Evolutionary conservation across 2,113 vertebrate genomes (phyloP).

Genomic region (Gymnocephalus cernua): DNA sequence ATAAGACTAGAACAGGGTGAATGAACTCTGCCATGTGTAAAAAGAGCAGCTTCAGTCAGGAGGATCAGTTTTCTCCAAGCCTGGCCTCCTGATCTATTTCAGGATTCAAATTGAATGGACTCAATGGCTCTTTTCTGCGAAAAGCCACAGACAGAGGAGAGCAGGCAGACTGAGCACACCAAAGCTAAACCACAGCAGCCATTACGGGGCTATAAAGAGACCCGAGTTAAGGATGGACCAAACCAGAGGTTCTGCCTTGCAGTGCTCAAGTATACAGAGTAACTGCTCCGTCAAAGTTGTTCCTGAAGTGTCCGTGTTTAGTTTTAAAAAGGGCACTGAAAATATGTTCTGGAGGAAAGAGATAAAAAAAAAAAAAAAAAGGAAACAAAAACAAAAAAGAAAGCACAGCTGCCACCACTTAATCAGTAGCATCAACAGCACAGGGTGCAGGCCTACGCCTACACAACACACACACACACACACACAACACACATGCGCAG

Average conservation of each 20-base stretch:
- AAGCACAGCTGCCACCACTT: conserved; percentile 56
- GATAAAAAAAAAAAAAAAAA: conserved; percentile 27
- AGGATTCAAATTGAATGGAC: conserved; percentile 64
- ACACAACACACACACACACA: neutral
- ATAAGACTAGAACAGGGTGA: conserved; percentile 11
- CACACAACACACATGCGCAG: neutral
- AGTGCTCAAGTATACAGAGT: neutral
- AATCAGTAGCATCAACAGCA: conserved; percentile 53
- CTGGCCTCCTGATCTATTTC: conserved; percentile 68
- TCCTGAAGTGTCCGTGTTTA: neutral
- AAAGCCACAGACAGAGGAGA: conserved; percentile 65
- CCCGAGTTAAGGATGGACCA: neutral
- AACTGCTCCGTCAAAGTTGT: conserved; percentile 4
- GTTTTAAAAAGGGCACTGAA: neutral
- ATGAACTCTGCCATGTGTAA: conserved; percentile 33
- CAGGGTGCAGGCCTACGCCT: conserved; percentile 6
- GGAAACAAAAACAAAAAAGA: conserved; percentile 46
- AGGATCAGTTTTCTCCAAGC: conserved; percentile 46
- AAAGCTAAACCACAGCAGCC: conserved; percentile 67
- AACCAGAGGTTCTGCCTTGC: conserved; percentile 16
- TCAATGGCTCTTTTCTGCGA: conserved; percentile 58
- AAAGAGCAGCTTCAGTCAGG: conserved; percentile 35
- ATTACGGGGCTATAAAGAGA: conserved; percentile 65
- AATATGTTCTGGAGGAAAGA: neutral
- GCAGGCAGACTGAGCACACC: conserved; percentile 52